Evolutionary conservation across 1,140 invertebrate species (phyloP), one percentile per base, ranked within the genome.

Genomic region (Drosophila lacertosa): DNA sequence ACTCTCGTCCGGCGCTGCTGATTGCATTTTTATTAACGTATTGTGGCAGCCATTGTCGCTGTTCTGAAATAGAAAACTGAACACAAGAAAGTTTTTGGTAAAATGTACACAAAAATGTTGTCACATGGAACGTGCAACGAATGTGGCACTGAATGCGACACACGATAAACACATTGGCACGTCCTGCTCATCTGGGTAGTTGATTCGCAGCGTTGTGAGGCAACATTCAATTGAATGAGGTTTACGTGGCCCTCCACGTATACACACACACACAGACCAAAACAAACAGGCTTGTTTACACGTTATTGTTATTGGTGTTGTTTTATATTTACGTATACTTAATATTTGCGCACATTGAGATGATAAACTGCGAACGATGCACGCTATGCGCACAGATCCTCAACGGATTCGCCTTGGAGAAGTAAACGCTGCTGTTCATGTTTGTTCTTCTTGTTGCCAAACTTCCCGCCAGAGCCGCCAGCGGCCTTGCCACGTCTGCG

Each of bases 361-460:
- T 29, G 51, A 32, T 32, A 7, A 32, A 20, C 37, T 1, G 9
- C 1, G 33, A 4, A n/a, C 7, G 18, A 9, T n/a, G 18, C n/a
- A n/a, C 29, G 42, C 73, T 86, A 84, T 7, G 77, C 60, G 59
- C 88, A 90, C 22, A 91, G 72, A 68, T 91, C 89, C 37, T 91
- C 90, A 13, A 89, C 69, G 13, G 90, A 91, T 65, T 91, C 90
- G 24, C 83, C 80, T 44, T 89, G 89, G 0, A 91, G 74, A 42
- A 91, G 64, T 13, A 88, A 45, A 4, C 88, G 76, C 47, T 90
- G 83, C 20, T 89, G 74, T 24, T 70, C 74, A 7, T 88, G 74
- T 66, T 89, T 90, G 45, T 86, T 77, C 40, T 76, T 84, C 48
- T 75, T 75, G 40, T 64, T 75, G 62, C 66, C 76, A 33, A 63